Conservation (phyloP, 2,113 vertebrate genomes). For the Melanerpes formicivorus region DNA sequence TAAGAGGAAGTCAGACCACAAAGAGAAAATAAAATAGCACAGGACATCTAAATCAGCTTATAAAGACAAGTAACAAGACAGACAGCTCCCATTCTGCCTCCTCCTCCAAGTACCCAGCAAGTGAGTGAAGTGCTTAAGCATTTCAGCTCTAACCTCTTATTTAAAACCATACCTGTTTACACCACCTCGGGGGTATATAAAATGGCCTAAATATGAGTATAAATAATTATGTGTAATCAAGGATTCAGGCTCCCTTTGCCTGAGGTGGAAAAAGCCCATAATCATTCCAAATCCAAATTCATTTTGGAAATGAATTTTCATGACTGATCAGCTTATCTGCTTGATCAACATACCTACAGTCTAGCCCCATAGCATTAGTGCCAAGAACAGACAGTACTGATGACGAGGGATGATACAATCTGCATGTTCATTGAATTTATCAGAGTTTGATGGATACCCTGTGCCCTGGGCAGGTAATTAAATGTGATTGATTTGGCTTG, state of each 20-base stretch:
- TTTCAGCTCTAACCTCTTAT: constrained; percentile 42
- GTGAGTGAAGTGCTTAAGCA: neutral
- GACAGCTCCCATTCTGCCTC: neutral
- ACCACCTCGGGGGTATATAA: constrained; percentile 35
- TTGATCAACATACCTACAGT: constrained; percentile 57
- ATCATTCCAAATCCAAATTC: constrained; percentile 50
- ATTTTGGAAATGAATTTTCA: constrained; percentile 69
- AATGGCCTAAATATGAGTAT: constrained; percentile 33
- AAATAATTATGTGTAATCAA: constrained; percentile 58
- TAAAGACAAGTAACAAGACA: neutral
- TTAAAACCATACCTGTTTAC: constrained; percentile 11
- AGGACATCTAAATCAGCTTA: neutral
- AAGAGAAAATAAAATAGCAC: neutral
- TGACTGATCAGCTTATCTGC: constrained; percentile 53
- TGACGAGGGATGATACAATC: constrained; percentile 47
- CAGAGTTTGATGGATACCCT: neutral
- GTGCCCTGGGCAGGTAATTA: constrained; percentile 30
- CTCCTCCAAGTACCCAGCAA: neutral
- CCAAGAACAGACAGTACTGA: constrained; percentile 54
- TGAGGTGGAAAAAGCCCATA: constrained; percentile 7
- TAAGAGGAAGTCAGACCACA: neutral
- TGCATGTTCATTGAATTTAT: constrained; percentile 39
- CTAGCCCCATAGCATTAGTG: neutral
- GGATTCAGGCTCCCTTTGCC: constrained; percentile 52
- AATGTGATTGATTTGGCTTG: constrained; percentile 13